Base-by-base conservation (phyloP, 2,888 invertebrate species). In the Limenitis camilla region DNA sequence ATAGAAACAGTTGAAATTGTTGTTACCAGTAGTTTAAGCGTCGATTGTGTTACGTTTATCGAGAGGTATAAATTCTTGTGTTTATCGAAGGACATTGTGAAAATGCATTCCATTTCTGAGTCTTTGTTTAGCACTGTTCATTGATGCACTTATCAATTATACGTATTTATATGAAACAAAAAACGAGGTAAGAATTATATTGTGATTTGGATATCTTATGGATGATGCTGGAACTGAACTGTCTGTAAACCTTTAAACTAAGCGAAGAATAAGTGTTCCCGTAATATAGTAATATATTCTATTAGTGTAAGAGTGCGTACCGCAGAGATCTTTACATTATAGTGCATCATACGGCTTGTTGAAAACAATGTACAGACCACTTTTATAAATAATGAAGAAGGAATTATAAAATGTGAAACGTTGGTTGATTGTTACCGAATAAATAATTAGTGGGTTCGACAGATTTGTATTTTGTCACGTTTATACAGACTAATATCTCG, bases 11-110 rank as follows among this genome's bases (percentile, higher is more conserved):
- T 53, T 53, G 28, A 51, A 54, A 77, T 79, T 81, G 77, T 84
- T 83, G 87, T 87, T 87, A 87, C 86, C 86, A 87, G 76, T 87
- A 87, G 85, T 76, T 71, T 85, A 81, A 83, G 85, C 71, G 72
- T 78, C 76, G 69, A 74, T 81, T 79, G 78, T 83, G 81, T 76
- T 68, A 69, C 30, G 36, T 72, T 78, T 75, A 66, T 71, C 69
- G 68, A 59, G 65, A 67, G 68, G 64, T 68, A 69, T 71, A 66
- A 62, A 69, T 71, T 72, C 73, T 75, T 74, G 67, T 74, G 75
- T 78, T 74, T 68, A 69, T 74, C 71, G 67, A 73, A 73, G 74
- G 77, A 78, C 79, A 76, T 79, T 76, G 76, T 83, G 72, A 76
- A 76, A 74, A 84, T 80, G 85, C 86, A 86, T 87, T 87, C 86